Evolutionary conservation across 2,113 vertebrate genomes (phyloP).

Genomic region (Aplodontia rufa): DNA sequence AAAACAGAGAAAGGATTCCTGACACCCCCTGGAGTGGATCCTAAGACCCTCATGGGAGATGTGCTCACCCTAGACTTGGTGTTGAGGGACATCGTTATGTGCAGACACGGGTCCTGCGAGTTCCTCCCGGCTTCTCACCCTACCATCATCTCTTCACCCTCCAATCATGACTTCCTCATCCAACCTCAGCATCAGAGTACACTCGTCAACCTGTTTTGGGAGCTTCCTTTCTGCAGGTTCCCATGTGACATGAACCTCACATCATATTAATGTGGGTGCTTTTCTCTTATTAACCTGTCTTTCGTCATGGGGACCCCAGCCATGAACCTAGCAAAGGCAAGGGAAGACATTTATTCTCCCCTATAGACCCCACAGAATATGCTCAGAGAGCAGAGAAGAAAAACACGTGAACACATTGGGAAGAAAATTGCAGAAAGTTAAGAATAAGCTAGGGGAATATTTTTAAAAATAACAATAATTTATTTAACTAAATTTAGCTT

Average conservation of each 20-base stretch:
- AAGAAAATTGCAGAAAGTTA: neutral
- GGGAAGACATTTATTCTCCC: neutral
- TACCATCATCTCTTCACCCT: accelerated
- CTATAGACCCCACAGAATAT: neutral
- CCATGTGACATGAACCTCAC: neutral
- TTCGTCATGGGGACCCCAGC: neutral
- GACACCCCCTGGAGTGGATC: neutral
- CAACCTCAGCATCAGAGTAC: neutral
- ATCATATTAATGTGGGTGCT: neutral
- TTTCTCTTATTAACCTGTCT: neutral
- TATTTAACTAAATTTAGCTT: constrained; percentile 55
- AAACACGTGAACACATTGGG: neutral
- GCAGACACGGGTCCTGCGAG: neutral
- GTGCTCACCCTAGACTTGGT: neutral
- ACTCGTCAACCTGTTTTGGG: neutral
- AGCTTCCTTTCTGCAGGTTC: neutral
- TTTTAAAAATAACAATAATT: constrained; percentile 40
- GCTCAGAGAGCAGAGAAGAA: neutral
- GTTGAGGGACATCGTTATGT: neutral
- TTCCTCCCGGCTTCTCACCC: neutral
- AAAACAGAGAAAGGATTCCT: neutral
- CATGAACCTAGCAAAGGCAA: neutral
- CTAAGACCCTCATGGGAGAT: neutral
- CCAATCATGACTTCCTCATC: neutral
- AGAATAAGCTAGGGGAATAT: neutral